Conservation (phyloP, 2,888 invertebrate genomes). For the Cylindroiulus punctatus region DNA sequence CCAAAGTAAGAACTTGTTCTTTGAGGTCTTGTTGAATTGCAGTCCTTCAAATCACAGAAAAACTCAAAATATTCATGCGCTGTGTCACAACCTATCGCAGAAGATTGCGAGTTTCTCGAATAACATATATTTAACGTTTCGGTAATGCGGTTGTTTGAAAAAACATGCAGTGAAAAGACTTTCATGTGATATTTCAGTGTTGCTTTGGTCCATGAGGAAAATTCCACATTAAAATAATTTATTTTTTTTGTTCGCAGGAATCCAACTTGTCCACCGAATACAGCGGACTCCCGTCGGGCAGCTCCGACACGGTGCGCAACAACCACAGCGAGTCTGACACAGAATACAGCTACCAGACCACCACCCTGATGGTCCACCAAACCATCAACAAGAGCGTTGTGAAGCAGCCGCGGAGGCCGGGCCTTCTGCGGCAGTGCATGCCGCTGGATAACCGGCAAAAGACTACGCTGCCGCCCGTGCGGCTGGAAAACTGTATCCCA, state of each 20-base stretch:
- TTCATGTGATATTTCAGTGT: too few relatives aligned
- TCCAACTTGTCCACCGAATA: constrained; percentile 42
- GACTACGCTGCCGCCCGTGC: constrained; percentile 67
- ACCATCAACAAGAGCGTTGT: constrained; percentile 61
- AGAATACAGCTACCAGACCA: constrained; percentile 55
- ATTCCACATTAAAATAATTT: too few relatives aligned
- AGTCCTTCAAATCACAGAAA: too few relatives aligned
- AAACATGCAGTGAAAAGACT: too few relatives aligned
- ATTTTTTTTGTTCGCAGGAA: constrained; percentile 39
- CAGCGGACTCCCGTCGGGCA: constrained; percentile 19
- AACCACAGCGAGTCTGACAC: constrained; percentile 55
- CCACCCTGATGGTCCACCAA: constrained; percentile 54
- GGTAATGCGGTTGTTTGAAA: too few relatives aligned
- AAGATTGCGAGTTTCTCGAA: too few relatives aligned
- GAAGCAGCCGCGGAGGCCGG: constrained; percentile 47
- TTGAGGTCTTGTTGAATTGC: too few relatives aligned
- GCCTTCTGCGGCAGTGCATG: constrained; percentile 56
- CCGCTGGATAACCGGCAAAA: constrained; percentile 62
- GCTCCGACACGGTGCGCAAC: constrained; percentile 49
- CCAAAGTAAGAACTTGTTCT: constrained; percentile 58
- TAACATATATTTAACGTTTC: too few relatives aligned
- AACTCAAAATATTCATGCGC: too few relatives aligned
- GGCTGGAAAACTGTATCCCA: constrained; percentile 71
- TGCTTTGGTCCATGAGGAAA: too few relatives aligned
- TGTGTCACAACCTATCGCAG: too few relatives aligned